These are phyloP conservation scores for Lytechinus pictus DNA, from an alignment of 35 echinoderm and acorn worm genomes.

Conservation along the genomic window DNA sequence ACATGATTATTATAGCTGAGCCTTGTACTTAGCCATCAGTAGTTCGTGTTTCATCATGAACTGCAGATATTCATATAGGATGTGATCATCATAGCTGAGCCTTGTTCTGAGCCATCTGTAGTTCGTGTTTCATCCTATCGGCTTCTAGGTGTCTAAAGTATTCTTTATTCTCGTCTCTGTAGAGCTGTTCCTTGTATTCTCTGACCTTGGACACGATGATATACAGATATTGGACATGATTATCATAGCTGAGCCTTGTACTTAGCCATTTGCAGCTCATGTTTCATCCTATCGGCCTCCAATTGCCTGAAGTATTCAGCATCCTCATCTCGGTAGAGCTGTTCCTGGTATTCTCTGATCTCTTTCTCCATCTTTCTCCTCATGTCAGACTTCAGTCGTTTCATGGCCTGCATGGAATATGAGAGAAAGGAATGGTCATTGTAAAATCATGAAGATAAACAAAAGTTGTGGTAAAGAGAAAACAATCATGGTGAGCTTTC, in stretches of 20 bases:
- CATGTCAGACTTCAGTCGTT: slow-evolving; percentile 82
- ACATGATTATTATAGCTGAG: slow-evolving; percentile 49
- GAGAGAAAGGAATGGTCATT: neutral
- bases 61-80: too few relatives aligned
- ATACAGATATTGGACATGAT: neutral
- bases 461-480: too few relatives aligned
- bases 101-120: slow-evolving; percentile 30
- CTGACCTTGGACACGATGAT: slow-evolving; percentile 43
- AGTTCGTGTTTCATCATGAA: too few relatives aligned
- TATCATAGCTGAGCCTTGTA: slow-evolving; percentile 82
- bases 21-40: slow-evolving; percentile 79
- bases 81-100: too few relatives aligned
- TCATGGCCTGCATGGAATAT: slow-evolving; percentile 63
- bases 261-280: slow-evolving; percentile 65
- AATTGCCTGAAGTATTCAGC: slow-evolving; percentile 81
- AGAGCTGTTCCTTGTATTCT: slow-evolving; percentile 82
- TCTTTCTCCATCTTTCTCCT: slow-evolving; percentile 91
- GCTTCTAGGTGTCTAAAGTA: slow-evolving; percentile 89
- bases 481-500: too few relatives aligned
- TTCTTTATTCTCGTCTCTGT: slow-evolving; percentile 78
- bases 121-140: slow-evolving; percentile 72
- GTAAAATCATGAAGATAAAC: too few relatives aligned
- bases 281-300: slow-evolving; percentile 85
- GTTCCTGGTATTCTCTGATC: slow-evolving; percentile 83
- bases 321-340: slow-evolving; percentile 87